A percentile compares a stretch with the other conserved stretches of the same genome.
phyloP scores from a whole-genome alignment of 1,140 invertebrate genomes.

The Chrysomallon squamiferum region DNA sequence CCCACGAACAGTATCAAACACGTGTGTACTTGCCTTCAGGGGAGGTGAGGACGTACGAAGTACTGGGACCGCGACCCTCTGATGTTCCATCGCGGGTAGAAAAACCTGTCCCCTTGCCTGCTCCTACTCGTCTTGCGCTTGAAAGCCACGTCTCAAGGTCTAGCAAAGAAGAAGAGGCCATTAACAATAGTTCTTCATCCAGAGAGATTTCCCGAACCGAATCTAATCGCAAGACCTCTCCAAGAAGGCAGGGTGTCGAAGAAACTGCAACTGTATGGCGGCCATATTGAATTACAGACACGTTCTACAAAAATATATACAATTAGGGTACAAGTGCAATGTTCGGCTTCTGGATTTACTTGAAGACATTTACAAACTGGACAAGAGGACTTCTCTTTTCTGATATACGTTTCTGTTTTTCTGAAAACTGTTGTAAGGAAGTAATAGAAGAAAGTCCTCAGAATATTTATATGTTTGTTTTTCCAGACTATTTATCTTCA shows the following conservation, averaged over 20 bases:
- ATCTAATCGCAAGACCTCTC: constrained; percentile 14
- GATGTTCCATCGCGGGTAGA: constrained; percentile 26
- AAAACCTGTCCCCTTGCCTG: constrained; percentile 11
- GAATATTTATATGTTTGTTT: neutral
- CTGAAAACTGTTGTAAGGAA: neutral
- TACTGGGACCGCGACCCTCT: constrained; percentile 27
- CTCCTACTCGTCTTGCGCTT: constrained; percentile 1
- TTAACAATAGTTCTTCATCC: constrained; percentile 17
- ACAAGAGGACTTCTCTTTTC: neutral
- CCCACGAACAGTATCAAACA: constrained; percentile 33
- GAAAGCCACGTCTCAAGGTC: neutral
- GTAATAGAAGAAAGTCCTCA: neutral
- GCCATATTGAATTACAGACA: constrained; percentile 34
- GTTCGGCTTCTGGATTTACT: neutral
- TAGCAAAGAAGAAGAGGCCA: constrained; percentile 19
- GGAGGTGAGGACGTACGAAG: constrained; percentile 40
- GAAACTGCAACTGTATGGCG: constrained; percentile 39
- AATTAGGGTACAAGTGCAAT: neutral
- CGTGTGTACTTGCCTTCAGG: constrained; percentile 36
- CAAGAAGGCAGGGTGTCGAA: constrained; percentile 21
- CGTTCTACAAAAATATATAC: neutral
- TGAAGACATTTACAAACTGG: neutral
- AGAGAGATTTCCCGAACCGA: constrained; percentile 16
- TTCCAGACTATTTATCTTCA: no score
- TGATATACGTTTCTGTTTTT: neutral